Evolutionary conservation across 2,113 vertebrate genomes (phyloP), one percentile per base, ranked within the genome.

Genomic region (Dromiciops gliroides): DNA sequence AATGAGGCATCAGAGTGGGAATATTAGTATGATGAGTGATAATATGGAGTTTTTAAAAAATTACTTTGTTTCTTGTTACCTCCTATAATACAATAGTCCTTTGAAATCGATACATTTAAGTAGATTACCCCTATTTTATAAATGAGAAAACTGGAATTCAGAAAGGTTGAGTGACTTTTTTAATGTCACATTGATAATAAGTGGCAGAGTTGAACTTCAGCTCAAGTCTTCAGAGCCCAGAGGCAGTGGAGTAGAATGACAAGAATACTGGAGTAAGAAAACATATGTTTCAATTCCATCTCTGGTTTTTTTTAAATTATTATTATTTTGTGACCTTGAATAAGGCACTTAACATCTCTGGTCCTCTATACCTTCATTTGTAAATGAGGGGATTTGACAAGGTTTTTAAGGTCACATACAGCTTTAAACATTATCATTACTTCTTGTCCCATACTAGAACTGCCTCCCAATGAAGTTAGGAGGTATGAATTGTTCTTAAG

Each of bases 201-300:
- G 37, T 44, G 16, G 16, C 16, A 67, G 3, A 67, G 11, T 37
- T 67, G 56, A 12, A 67, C 56, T 56, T 67, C 11, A 37, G 60
- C 12, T n/a, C 60, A 75, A 60, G 24, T 60, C 28, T 31, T 60
- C 56, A 60, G 26, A n/a, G 28, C 37, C 56, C 56, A 60, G 28
- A 60, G 28, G 56, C 28, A 60, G 11, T 11, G 3, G 53, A 12
- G 56, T 67, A 67, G 28, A 37, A 9, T 67, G 56, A 37, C 37
- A 67, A 67, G 56, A 67, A 67, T 67, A 67, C 11, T 67, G 83
- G 67, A 92, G 28, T 25, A 0, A 53, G 10, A 8, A 89, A 37
- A 1, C 89, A 94, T 5, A 94, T 7, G 94, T 91, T 95, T 90
- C 89, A 93, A 92, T 75, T 90, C 53, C 51, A 16, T n/a, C 49